phyloP scores from a whole-genome alignment of 2,113 vertebrate species.

The Rhinogobius similis region DNA sequence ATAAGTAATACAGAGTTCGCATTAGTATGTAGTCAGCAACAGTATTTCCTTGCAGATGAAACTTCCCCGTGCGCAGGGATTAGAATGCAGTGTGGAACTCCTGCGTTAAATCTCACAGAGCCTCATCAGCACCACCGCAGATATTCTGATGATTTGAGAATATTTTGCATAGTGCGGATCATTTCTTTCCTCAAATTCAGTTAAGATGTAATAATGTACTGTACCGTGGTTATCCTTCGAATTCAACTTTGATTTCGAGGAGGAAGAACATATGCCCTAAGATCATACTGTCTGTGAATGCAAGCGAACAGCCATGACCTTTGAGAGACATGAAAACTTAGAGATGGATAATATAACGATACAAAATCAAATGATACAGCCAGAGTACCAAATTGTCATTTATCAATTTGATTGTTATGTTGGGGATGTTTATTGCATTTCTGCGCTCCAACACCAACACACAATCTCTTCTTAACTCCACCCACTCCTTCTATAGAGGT shows the following conservation, averaged over 20 bases:
- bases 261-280: not conserved
- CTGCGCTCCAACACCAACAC: too few relatives aligned
- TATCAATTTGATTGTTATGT: not conserved
- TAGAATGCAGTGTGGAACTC: conserved; percentile 3
- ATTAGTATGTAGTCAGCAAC: not conserved
- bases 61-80: not conserved
- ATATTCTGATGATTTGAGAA: conserved; percentile 7
- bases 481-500: too few relatives aligned
- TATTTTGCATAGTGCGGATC: conserved; percentile 4
- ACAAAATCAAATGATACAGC: too few relatives aligned
- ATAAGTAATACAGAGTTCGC: not conserved
- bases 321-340: too few relatives aligned
- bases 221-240: not conserved
- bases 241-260: not conserved
- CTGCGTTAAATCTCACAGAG: not conserved
- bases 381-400: not conserved
- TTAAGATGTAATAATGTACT: conserved; percentile 1
- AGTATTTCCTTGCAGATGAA: not conserved
- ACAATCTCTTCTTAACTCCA: too few relatives aligned
- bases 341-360: too few relatives aligned
- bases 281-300: not conserved
- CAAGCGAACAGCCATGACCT: not conserved
- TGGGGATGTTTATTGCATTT: not conserved
- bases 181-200: not conserved
- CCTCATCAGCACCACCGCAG: conserved; percentile 4